A percentile compares a stretch with the other conserved stretches of the same genome.
These are phyloP conservation scores for Rhinichthys klamathensis DNA, from an alignment of 2,113 vertebrate genomes.

Conservation along the genomic window DNA sequence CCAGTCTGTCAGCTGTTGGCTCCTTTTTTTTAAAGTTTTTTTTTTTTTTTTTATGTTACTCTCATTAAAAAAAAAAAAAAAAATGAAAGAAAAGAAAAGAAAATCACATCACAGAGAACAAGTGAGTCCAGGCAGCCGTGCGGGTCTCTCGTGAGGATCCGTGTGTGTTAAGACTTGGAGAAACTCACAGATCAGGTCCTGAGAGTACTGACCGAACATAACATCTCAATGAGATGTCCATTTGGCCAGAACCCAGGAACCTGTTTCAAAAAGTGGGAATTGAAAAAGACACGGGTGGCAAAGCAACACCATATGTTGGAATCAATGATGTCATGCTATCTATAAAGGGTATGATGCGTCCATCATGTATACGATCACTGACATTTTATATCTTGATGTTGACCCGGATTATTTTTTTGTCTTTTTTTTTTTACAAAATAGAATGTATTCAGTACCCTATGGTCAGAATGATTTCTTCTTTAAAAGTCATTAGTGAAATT, in stretches of 20 bases:
- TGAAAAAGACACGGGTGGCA: constrained; percentile 46
- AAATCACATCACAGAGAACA: not conserved
- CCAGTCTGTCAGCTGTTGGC: too few relatives aligned
- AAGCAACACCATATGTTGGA: not conserved
- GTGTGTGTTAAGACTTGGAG: not conserved
- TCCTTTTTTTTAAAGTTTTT: too few relatives aligned
- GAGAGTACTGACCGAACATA: not conserved
- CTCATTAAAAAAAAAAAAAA: not conserved
- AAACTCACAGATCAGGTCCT: constrained; percentile 23
- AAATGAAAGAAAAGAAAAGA: too few relatives aligned
- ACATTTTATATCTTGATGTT: too few relatives aligned
- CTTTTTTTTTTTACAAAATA: too few relatives aligned
- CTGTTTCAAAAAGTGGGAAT: constrained; percentile 34
- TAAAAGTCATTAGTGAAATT: not conserved
- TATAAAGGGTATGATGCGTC: not conserved
- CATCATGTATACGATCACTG: not conserved
- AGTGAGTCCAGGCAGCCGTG: not conserved
- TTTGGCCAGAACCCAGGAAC: not conserved
- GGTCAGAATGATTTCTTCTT: not conserved
- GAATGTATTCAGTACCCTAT: not conserved
- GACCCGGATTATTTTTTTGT: too few relatives aligned
- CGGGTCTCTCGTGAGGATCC: not conserved
- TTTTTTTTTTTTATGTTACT: too few relatives aligned
- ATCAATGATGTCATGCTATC: not conserved
- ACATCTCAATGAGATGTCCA: constrained; percentile 4